These are phyloP conservation scores for Sisyra nigra DNA, from an alignment of 2,888 invertebrate species.

Conservation along the genomic window DNA sequence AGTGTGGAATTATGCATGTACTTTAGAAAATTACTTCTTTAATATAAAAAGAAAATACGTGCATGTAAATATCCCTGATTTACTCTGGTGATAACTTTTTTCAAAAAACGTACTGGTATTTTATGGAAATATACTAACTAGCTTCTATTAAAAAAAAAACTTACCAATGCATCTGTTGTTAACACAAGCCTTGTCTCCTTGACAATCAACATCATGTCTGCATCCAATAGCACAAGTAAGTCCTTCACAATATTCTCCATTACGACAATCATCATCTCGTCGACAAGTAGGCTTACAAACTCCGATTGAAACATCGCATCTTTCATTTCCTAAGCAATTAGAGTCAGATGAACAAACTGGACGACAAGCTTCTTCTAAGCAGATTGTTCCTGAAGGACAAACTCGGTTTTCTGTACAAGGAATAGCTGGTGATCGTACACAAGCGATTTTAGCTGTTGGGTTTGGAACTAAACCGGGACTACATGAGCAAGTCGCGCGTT, in stretches of 20 bases:
- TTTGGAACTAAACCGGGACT: constrained; percentile 66
- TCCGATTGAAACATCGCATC: constrained; percentile 48
- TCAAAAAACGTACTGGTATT: too few relatives aligned
- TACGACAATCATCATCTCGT: constrained; percentile 71
- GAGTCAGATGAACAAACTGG: constrained; percentile 60
- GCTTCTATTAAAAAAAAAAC: constrained; percentile 10
- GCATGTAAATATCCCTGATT: too few relatives aligned
- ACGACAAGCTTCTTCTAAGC: constrained; percentile 57
- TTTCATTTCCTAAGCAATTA: constrained; percentile 70
- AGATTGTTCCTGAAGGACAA: constrained; percentile 53
- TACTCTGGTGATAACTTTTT: too few relatives aligned
- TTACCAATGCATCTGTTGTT: constrained; percentile 56
- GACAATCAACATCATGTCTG: constrained; percentile 62
- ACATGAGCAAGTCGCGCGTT: constrained; percentile 70
- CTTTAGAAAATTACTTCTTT: too few relatives aligned
- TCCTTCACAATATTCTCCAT: constrained; percentile 74
- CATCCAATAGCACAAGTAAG: constrained; percentile 68
- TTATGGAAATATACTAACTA: not conserved
- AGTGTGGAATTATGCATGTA: too few relatives aligned
- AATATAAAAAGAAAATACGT: too few relatives aligned
- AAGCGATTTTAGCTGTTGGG: constrained; percentile 76
- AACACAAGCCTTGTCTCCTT: constrained; percentile 51
- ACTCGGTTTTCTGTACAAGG: constrained; percentile 64
- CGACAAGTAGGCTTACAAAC: constrained; percentile 73
- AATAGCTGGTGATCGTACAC: constrained; percentile 61